These are phyloP conservation scores for Oligia fasciuncula DNA, from an alignment of 2,888 invertebrate species.

Conservation along the genomic window DNA sequence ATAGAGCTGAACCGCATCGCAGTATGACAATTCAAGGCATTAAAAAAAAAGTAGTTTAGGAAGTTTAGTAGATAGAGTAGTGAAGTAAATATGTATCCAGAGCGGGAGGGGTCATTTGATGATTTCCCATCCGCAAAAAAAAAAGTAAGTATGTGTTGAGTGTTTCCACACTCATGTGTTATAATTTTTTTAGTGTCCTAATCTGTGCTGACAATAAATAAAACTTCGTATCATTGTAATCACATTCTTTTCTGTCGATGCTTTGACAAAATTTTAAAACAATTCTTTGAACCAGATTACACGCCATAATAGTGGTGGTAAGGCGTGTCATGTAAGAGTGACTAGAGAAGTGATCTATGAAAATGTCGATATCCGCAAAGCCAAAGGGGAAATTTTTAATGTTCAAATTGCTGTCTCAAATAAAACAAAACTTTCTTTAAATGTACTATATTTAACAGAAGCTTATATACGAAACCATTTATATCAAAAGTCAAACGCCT, in stretches of 20 bases:
- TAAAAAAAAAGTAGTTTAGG: no score
- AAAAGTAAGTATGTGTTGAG: no score
- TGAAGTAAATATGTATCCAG: no score
- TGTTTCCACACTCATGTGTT: no score
- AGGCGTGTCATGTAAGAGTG: not conserved
- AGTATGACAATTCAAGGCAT: no score
- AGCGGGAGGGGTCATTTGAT: no score
- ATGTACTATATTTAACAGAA: conserved; percentile 77
- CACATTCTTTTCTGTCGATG: not conserved
- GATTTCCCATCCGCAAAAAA: no score
- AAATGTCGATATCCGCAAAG: not conserved
- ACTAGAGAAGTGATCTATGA: not conserved
- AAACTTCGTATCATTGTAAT: no score
- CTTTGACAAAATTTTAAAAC: not conserved
- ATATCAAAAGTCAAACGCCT: conserved; percentile 79
- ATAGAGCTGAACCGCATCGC: no score
- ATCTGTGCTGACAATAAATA: not conserved
- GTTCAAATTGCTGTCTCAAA: conserved; percentile 2
- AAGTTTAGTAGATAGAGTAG: no score
- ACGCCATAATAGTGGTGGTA: not conserved
- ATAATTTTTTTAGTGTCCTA: no score
- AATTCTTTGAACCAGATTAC: no score
- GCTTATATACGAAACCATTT: conserved; percentile 76
- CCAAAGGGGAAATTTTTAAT: not conserved
- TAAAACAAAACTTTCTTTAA: conserved; percentile 47